phyloP scores from a whole-genome alignment of 2,797 vertebrate species.

The Pygocentrus nattereri region DNA sequence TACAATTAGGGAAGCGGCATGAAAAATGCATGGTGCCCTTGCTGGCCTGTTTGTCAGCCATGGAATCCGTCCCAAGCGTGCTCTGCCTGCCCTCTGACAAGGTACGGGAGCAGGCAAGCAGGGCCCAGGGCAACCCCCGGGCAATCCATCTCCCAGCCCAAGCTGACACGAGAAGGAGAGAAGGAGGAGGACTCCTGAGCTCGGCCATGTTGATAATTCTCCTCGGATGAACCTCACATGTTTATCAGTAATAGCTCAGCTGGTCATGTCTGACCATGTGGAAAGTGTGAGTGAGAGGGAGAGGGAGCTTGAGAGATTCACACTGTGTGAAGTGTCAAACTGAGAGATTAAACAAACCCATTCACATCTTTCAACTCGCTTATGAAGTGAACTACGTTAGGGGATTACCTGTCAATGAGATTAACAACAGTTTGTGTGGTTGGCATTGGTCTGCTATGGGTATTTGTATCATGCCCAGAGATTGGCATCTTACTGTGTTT shows the following conservation, averaged over 20 bases:
- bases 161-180: slow-evolving; percentile 24
- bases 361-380: neutral
- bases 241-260: slow-evolving; percentile 62
- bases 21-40: slow-evolving; percentile 51
- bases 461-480: neutral
- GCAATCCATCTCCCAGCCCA: slow-evolving; percentile 55
- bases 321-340: neutral
- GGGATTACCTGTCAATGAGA: neutral
- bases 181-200: slow-evolving; percentile 27
- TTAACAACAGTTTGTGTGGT: slow-evolving; percentile 1
- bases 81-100: slow-evolving; percentile 34
- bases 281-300: neutral
- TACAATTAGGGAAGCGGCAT: slow-evolving; percentile 40
- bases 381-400: neutral
- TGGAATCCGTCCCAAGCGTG: slow-evolving; percentile 30
- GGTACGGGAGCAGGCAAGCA: slow-evolving; percentile 38
- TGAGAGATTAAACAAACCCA: neutral
- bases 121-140: slow-evolving; percentile 67
- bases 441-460: neutral
- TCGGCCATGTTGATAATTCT: slow-evolving; percentile 38
- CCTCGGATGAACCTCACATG: slow-evolving; percentile 60
- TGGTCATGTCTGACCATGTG: neutral
- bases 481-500: neutral
- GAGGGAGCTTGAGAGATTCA: neutral
- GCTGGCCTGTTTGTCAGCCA: slow-evolving; percentile 38